These are phyloP conservation scores for Tetrao urogallus DNA, from an alignment of 2,113 vertebrate species.

Conservation along the genomic window DNA sequence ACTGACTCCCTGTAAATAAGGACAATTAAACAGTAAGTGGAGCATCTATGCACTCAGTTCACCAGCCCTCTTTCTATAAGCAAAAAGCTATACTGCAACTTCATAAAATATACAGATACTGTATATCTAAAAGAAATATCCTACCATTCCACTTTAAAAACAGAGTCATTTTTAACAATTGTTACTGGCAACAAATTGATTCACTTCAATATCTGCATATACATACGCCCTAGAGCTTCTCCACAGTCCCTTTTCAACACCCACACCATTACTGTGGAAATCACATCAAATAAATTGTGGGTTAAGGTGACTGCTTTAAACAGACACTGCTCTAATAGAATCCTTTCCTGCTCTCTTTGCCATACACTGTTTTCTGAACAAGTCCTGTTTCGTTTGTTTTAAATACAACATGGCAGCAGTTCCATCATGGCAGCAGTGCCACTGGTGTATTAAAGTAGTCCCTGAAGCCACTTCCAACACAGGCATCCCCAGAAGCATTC, in stretches of 20 bases:
- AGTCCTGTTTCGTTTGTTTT: neutral
- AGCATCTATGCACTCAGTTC: neutral
- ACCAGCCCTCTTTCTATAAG: neutral
- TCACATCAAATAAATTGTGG: neutral
- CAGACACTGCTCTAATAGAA: neutral
- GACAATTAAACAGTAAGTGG: neutral
- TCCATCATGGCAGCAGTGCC: neutral
- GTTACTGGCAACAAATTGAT: neutral
- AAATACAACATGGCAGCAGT: neutral
- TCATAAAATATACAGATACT: neutral
- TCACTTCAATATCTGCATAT: neutral
- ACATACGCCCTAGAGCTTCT: neutral
- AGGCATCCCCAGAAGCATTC: neutral
- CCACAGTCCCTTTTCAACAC: neutral
- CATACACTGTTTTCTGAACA: neutral
- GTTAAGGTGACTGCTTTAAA: neutral
- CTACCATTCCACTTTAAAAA: neutral
- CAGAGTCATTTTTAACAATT: neutral
- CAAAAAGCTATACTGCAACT: neutral
- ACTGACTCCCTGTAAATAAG: slow-evolving; percentile 89
- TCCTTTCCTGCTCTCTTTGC: neutral
- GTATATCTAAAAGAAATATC: neutral
- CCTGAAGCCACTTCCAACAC: neutral
- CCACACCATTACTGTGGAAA: neutral
- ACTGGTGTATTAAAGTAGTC: neutral